Evolutionary conservation across 2,797 vertebrate species (phyloP), one percentile per base, ranked within the genome.

Genomic region (Chaetodon trifasciatus): DNA sequence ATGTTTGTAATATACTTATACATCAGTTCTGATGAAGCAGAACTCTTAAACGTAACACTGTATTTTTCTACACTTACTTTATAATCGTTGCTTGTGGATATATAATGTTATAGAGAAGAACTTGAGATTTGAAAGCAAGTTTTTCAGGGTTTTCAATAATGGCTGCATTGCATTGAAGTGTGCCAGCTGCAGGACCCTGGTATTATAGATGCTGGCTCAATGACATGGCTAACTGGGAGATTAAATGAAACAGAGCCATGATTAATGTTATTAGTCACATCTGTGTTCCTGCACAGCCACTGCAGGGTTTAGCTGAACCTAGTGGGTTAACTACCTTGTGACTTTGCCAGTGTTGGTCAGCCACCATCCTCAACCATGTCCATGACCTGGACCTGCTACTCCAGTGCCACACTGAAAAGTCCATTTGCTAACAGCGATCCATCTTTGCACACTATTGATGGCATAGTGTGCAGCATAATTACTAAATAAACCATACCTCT

Each of bases 401-500:
- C 12, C 32, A 50, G 16, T 19, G 35, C 9, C 60, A 35, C 32
- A 10, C 8, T 46, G 11, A 60, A 56, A 62, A 49, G 12, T 57
- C 8, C 1, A 17, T 55, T 49, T 8, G 60, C 39, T 4, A 13
- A 37, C 35, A 21, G 28, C 10, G 49, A 13, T 19, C 24, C 37
- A 23, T 71, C 16, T 49, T 58, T 35, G 2, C 17, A 28, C 32
- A 19, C 8, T 9, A 47, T 56, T 40, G 28, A 75, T 62, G 35
- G 37, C 24, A 50, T 6, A 19, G 6, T 52, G 5, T 5, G 8
- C 42, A 37, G 44, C 58, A 70, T 16, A 52, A 70, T 49, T 3
- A 74, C 42, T 28, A 17, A 35, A 76, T 53, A 42, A 39, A 67
- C 42, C 49, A 17, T 23, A 70, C 17, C 40, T 73, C 68, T 52